These are phyloP conservation scores for Excalfactoria chinensis DNA, from an alignment of 2,113 vertebrate species.

Conservation along the genomic window DNA sequence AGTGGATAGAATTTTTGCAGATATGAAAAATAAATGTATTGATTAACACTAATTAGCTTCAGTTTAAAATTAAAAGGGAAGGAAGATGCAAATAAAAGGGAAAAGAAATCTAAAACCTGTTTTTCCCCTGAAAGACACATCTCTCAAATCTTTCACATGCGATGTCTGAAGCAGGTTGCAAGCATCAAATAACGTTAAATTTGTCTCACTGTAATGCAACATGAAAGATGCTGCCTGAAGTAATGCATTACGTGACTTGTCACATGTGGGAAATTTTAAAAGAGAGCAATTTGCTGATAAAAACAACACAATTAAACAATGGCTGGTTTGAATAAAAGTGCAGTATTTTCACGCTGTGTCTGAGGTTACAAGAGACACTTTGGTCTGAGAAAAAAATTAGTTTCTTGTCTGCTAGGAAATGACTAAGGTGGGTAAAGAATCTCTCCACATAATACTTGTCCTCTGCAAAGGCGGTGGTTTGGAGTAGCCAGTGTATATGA, in stretches of 20 bases:
- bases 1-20: neutral
- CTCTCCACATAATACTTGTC: neutral
- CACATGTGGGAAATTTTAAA: slow-evolving; percentile 31
- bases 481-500: neutral
- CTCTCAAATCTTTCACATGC: slow-evolving; percentile 15
- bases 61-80: neutral
- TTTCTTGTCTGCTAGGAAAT: slow-evolving; percentile 19
- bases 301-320: slow-evolving; percentile 31
- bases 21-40: neutral
- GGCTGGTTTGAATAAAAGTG: slow-evolving; percentile 37
- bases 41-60: neutral
- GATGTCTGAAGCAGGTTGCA: slow-evolving; percentile 54
- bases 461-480: neutral
- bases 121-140: slow-evolving; percentile 1
- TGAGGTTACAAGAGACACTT: neutral
- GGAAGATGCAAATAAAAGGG: neutral
- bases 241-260: slow-evolving; percentile 18
- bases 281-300: slow-evolving; percentile 46
- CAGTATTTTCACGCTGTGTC: neutral
- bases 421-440: neutral
- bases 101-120: neutral
- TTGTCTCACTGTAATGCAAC: slow-evolving; percentile 9
- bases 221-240: slow-evolving; percentile 58
- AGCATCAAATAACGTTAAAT: slow-evolving; percentile 45
- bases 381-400: slow-evolving; percentile 10